Base-by-base conservation (phyloP, 2,888 invertebrate species). In the Drosophila flavopinicola region DNA sequence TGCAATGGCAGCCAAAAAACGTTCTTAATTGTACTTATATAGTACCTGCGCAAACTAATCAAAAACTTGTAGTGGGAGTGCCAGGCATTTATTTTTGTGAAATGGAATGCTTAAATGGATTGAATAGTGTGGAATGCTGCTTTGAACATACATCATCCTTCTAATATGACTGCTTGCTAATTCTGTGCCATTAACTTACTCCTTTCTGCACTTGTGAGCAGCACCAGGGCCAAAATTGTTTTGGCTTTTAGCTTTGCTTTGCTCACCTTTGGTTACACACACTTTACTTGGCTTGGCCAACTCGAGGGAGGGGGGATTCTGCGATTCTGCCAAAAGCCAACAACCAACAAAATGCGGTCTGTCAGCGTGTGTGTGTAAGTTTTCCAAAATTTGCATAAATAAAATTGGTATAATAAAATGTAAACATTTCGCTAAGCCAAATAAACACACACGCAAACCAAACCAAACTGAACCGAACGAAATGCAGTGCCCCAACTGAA, bases 391-490 rank as follows among this genome's bases (percentile, higher is more conserved):
- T 85, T 85, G 84, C 84, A 79, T 83, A 85, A 82, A 85, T 79
- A 85, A 79, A 79, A 79, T 78, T 79, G 86, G 76, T 67, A 85
- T 79, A 79, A 85, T 83, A 78, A 78, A 78, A 78, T 85, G 78
- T 82, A 78, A 78, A 78, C 83, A 79, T 79, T 85, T 79, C 83
- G 76, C 79, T 67, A 68, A 82, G 85, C 78, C 82, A 78, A 78
- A 85, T 78, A 82, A 80, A 42, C 35, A 38, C 53, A 53, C 23
- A 66, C 58, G 47, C 25, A 27, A 48, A 37, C 37, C 27, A 33
- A 41, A n/a, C n/a, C n/a, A n/a, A 41, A 23, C 33, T 41, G 33
- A 57, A 44, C 48, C 27, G 20, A 49, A 25, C 30, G 13, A 32
- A 59, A 41, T 24, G 25, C 11, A 11, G 11, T 49, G 41, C 42